phyloP scores from a whole-genome alignment of 2,888 invertebrate species.

The Pyrgus malvae region DNA sequence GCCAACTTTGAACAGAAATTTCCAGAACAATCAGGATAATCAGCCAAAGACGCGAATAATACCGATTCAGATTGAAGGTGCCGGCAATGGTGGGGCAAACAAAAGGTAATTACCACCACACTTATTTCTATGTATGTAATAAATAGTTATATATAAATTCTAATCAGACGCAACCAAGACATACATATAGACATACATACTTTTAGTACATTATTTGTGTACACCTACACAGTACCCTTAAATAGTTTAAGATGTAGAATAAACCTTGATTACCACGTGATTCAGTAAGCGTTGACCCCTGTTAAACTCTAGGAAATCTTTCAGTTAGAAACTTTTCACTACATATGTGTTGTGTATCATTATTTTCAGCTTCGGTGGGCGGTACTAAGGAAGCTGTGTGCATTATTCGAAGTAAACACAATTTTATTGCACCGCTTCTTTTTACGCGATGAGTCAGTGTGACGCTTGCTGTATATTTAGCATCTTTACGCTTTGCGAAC shows the following conservation, averaged over 20 bases:
- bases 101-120: conserved; percentile 59
- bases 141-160: no score
- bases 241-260: background rate
- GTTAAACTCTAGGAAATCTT: background rate
- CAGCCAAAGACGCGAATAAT: conserved; percentile 81
- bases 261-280: no score
- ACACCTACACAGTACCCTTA: background rate
- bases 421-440: conserved; percentile 65
- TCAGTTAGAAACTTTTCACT: conserved; percentile 15
- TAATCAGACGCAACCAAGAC: no score
- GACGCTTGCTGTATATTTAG: conserved; percentile 70
- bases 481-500: conserved; percentile 53
- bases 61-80: conserved; percentile 83
- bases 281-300: background rate
- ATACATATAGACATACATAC: no score
- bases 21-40: conserved; percentile 55
- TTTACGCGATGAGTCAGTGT: conserved; percentile 58
- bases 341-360: conserved; percentile 27
- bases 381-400: conserved; percentile 71
- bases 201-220: background rate
- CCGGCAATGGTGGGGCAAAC: conserved; percentile 59
- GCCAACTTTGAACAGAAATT: conserved; percentile 61
- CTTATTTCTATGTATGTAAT: no score
- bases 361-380: conserved; percentile 78
- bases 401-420: conserved; percentile 73